phyloP scores from a whole-genome alignment of 2,113 vertebrate genomes.

The Pluvialis apricaria region DNA sequence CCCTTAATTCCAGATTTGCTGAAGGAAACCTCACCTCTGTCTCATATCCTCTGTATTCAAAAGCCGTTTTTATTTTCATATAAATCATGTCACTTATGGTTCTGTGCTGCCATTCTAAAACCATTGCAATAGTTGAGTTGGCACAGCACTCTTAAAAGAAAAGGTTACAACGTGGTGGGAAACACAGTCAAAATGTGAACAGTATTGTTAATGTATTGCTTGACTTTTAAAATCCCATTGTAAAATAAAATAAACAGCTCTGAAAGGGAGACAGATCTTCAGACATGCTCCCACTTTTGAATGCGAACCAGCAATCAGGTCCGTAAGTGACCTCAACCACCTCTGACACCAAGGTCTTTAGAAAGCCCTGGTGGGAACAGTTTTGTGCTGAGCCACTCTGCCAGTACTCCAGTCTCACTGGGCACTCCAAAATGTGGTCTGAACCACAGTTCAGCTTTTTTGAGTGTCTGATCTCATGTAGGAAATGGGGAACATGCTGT shows the following conservation, averaged over 20 bases:
- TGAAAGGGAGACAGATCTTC: not conserved
- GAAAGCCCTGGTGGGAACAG: not conserved
- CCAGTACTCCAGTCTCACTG: not conserved
- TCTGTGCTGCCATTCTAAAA: conserved; percentile 1
- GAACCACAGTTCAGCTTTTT: not conserved
- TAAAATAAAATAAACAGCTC: conserved; percentile 10
- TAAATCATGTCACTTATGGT: not conserved
- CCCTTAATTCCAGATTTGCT: conserved; percentile 10
- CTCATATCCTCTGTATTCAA: conserved; percentile 40
- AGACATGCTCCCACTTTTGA: not conserved
- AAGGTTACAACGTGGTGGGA: not conserved
- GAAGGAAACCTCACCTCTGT: conserved; percentile 42
- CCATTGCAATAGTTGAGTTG: not conserved
- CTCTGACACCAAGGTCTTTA: not conserved
- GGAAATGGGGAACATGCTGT: not conserved
- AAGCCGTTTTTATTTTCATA: conserved; percentile 5
- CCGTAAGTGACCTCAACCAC: not conserved
- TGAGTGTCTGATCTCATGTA: not conserved
- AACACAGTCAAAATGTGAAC: not conserved
- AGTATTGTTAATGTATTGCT: not conserved
- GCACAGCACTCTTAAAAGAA: not conserved
- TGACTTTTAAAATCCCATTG: conserved; percentile 8
- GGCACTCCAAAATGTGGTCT: not conserved
- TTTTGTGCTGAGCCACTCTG: not conserved
- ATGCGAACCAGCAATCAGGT: not conserved